Evolutionary conservation across 2,888 invertebrate genomes (phyloP).

Genomic region (Tachina lurida): DNA sequence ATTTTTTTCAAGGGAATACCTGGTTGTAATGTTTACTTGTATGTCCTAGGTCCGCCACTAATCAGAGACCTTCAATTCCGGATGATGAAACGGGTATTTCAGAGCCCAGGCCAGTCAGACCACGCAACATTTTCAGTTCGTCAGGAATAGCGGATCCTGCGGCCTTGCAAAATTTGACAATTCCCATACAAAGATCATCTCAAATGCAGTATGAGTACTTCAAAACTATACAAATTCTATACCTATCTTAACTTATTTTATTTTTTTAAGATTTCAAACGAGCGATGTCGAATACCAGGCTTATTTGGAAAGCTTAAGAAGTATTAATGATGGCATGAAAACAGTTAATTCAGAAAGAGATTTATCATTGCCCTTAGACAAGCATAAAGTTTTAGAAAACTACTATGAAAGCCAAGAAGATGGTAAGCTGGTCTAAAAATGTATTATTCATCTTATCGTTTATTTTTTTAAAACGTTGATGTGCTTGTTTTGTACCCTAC

Average conservation of each 20-base stretch:
- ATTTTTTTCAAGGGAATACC: constrained; percentile 30
- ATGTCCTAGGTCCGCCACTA: constrained; percentile 76
- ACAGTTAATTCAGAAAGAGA: constrained; percentile 81
- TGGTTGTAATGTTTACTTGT: not conserved
- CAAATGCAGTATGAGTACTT: constrained; percentile 69
- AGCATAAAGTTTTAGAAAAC: constrained; percentile 79
- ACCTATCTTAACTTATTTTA: not conserved
- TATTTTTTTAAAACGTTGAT: constrained; percentile 17
- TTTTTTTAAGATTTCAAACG: constrained; percentile 70
- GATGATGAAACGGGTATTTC: constrained; percentile 63
- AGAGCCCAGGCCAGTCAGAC: constrained; percentile 47
- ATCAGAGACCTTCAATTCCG: constrained; percentile 70
- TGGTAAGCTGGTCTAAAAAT: constrained; percentile 74
- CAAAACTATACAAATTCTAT: not conserved
- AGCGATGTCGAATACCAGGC: constrained; percentile 75
- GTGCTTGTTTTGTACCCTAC: constrained; percentile 21
- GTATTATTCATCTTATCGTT: constrained; percentile 2
- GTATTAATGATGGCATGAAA: constrained; percentile 76
- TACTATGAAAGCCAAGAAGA: constrained; percentile 81
- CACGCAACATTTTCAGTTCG: constrained; percentile 62
- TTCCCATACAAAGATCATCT: constrained; percentile 57
- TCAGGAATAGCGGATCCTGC: constrained; percentile 46
- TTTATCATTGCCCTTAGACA: constrained; percentile 80
- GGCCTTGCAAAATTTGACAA: constrained; percentile 17
- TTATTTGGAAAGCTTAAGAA: constrained; percentile 76